Conservation (phyloP, 2,888 invertebrate genomes). For the Lottia scabra region DNA sequence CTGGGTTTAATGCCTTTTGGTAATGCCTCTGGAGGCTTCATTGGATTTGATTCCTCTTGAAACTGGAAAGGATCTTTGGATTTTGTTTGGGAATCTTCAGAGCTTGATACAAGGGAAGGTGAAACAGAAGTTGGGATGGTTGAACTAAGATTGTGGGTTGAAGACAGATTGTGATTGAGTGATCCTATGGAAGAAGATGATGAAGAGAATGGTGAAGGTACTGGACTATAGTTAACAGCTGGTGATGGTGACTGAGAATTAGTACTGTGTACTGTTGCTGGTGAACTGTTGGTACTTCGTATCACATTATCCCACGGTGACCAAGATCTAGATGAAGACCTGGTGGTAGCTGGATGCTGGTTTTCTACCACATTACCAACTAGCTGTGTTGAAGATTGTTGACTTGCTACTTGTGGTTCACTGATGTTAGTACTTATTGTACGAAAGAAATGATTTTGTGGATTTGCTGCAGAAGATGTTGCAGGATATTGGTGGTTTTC, state of each 20-base stretch:
- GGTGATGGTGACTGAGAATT: neutral
- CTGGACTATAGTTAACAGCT: neutral
- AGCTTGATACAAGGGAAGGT: neutral
- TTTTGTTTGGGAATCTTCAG: neutral
- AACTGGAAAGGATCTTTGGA: neutral
- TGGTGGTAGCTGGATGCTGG: too few relatives aligned
- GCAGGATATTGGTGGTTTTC: too few relatives aligned
- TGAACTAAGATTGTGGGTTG: neutral
- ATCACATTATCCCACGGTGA: neutral
- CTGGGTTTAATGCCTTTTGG: neutral
- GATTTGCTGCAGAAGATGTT: too few relatives aligned
- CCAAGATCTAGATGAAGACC: neutral
- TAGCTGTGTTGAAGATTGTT: too few relatives aligned
- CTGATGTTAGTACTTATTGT: too few relatives aligned
- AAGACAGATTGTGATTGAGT: neutral
- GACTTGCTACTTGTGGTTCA: too few relatives aligned
- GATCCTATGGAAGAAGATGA: neutral
- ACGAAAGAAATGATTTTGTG: too few relatives aligned
- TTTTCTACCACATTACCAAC: too few relatives aligned
- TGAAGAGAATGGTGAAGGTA: neutral
- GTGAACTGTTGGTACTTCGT: conserved; percentile 1
- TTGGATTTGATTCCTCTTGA: neutral
- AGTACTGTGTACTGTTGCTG: neutral
- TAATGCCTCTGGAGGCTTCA: neutral
- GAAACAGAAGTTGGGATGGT: neutral